Percentiles rank a stretch among this genome's conserved stretches.
Evolutionary conservation across 2,113 vertebrate genomes (phyloP).

Genomic region (Grantiella picta): DNA sequence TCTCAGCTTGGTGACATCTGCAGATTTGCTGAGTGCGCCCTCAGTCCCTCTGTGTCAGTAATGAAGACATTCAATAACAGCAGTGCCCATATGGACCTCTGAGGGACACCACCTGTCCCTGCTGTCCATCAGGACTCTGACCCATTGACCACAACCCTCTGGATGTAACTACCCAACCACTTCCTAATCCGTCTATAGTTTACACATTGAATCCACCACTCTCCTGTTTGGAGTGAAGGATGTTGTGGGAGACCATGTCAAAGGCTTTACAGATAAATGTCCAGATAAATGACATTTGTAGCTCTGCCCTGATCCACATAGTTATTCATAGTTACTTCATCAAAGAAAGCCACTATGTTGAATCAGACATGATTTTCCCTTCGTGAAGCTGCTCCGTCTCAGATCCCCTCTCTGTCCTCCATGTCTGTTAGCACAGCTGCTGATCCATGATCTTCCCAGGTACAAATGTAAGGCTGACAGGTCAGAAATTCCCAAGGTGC

Average conservation of each 20-base stretch:
- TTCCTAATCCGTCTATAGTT: not conserved
- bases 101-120: not conserved
- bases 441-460: not conserved
- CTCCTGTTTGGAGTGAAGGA: too few relatives aligned
- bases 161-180: not conserved
- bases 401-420: not conserved
- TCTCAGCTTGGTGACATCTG: not conserved
- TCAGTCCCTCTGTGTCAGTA: not conserved
- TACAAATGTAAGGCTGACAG: not conserved
- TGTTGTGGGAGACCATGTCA: not conserved
- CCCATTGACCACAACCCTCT: not conserved
- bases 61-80: not conserved
- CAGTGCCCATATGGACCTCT: not conserved
- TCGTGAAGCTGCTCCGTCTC: not conserved
- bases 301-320: not conserved
- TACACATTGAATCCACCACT: not conserved
- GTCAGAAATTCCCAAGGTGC: fast-evolving
- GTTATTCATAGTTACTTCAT: fast-evolving
- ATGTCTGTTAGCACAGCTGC: not conserved
- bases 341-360: not conserved
- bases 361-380: not conserved
- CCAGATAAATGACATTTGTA: not conserved
- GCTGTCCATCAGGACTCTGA: not conserved
- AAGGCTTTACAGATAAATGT: not conserved
- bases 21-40: too few relatives aligned